Evolutionary conservation across 2,888 invertebrate genomes (phyloP), one percentile per base, ranked within the genome.

Genomic region (Synergus japonicus): DNA sequence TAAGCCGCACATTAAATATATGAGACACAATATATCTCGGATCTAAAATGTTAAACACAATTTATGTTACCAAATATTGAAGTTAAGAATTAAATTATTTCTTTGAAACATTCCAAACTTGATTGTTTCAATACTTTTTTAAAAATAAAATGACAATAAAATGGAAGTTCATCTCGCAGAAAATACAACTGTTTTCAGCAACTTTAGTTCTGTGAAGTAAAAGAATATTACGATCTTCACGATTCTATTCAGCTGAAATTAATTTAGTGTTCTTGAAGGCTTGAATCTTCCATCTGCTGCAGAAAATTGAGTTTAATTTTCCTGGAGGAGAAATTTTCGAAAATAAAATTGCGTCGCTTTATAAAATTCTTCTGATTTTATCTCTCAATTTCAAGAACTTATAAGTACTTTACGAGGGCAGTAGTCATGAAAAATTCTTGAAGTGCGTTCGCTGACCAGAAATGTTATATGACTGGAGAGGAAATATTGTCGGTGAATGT

Each of bases 1-100:
- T 69, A 69, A 69, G 49, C 69, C 69, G 13, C 49, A 69, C 49
- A 69, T 46, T 69, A 49, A 54, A 54, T 29, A 54, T 29, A 69
- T 69, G 49, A 4, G 49, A 15, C n/a, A 29, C 49, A 69, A 49
- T 29, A 69, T 29, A 69, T 69, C n/a, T 49, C 37, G 46, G 46
- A 54, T 49, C 49, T 29, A 46, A 69, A 15, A 46, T 4, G 29
- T 15, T 22, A 29, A 15, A 69, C 69, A 46, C 9, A 69, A 69
- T 49, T 69, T 37, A 64, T 29, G 37, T 64, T 29, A 37, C 22
- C 64, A 37, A 65, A n/a, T 65, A n/a, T n/a, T n/a, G 41, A 65
- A 65, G 15, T 66, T 44, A 66, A 41, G n/a, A 66, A 43, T 10
- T n/a, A 44, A 12, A 46, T 13, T 46, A 46, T 4, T 13, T 4